phyloP scores from a whole-genome alignment of 2,113 vertebrate species.

The Mola mola region DNA sequence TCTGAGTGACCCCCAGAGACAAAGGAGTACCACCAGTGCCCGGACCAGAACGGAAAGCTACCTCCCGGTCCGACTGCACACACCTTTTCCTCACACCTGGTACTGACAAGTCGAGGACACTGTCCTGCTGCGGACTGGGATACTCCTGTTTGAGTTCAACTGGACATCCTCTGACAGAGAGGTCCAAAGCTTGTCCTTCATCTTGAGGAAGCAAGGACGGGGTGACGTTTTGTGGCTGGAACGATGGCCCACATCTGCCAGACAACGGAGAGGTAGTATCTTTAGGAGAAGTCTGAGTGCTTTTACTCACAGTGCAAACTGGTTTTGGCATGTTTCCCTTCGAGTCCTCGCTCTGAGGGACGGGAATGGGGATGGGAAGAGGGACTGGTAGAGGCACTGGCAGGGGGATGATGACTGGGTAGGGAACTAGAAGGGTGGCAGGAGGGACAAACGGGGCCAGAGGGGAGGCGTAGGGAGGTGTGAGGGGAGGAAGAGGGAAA shows the following conservation, averaged over 20 bases:
- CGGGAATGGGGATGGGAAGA: constrained; percentile 89
- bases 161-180: constrained; percentile 87
- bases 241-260: constrained; percentile 20
- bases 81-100: constrained; percentile 82
- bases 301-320: constrained; percentile 84
- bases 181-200: constrained; percentile 91
- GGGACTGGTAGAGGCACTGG: constrained; percentile 94
- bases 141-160: constrained; percentile 79
- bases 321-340: constrained; percentile 85
- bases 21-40: constrained; percentile 63
- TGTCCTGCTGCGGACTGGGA: constrained; percentile 84
- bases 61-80: constrained; percentile 58
- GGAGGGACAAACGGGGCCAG: constrained; percentile 92
- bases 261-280: constrained; percentile 66
- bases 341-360: constrained; percentile 85
- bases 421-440: constrained; percentile 93
- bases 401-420: constrained; percentile 93
- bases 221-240: constrained; percentile 38
- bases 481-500: constrained; percentile 80
- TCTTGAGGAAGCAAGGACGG: constrained; percentile 49
- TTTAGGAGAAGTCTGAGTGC: constrained; percentile 84
- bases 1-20: constrained; percentile 76
- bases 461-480: constrained; percentile 87
- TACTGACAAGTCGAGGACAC: constrained; percentile 90
- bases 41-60: constrained; percentile 58